Base-by-base conservation (phyloP, 1,140 invertebrate genomes). In the Maniola jurtina region DNA sequence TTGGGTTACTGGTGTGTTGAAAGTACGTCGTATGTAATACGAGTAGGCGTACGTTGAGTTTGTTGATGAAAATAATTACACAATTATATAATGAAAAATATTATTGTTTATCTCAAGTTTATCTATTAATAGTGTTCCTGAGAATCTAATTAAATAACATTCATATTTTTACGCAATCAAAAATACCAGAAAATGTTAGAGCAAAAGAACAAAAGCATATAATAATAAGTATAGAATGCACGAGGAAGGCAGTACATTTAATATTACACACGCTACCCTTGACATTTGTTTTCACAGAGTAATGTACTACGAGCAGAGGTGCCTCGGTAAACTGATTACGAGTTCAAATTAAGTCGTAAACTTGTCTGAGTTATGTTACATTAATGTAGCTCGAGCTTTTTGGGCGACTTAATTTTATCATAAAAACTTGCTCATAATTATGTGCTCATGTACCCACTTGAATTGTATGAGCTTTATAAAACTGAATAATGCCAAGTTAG, bases 271-370 rank as follows among this genome's bases (percentile, higher is more conserved):
- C 48, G 14, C 48, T 50, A 16, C 48, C 48, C 48, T 50, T 16
- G 14, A 50, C 48, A 50, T 50, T 50, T 50, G 14, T 50, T 50
- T 77, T 76, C 81, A 72, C 71, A 61, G 72, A 80, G 80, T 81
- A 86, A 84, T 85, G 83, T 84, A 70, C 77, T 60, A 66, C 67
- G 77, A 72, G 70, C 74, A 76, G 79, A 82, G 82, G 78, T 76
- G 83, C 73, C 77, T 76, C 76, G 76, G 75, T 79, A 81, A 88
- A 88, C 81, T 88, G 85, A 88, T 88, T 86, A 86, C 82, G 81
- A 83, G 77, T 80, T 74, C 75, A 86, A 88, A 88, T 88, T 84
- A 88, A 88, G 85, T 80, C 85, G 83, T 88, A 86, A 86, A 88
- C 76, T 86, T 73, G 73, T 73, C 76, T 77, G 78, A 86, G 81